Base-by-base conservation (phyloP, 2,888 invertebrate genomes). In the Odiellus spinosus region DNA sequence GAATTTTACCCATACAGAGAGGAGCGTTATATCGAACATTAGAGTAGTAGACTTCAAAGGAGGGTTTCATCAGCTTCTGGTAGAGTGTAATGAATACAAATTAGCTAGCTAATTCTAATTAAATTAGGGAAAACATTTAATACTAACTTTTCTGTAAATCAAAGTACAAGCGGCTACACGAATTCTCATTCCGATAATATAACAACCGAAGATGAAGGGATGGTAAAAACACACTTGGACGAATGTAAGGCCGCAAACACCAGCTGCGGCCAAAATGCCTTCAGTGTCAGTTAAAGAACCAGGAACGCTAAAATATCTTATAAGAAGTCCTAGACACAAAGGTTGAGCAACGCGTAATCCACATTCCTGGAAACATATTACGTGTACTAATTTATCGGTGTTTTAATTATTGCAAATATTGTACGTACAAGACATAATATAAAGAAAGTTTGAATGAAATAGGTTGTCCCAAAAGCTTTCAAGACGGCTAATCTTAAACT, bases 131-230 rank as follows among this genome's bases (percentile, higher is more conserved):
- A n/a, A n/a, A n/a, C n/a, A n/a, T n/a, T n/a, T n/a, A n/a, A n/a
- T n/a, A 12, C 36, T 21, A 18, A 54, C 48, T 76, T 88, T 88
- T 62, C 84, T 74, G 62, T 85, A 87, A 48, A 90, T 76, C 19
- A 90, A 69, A 0, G 83, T 78, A 59, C 85, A 83, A 59, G 80
- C 78, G 0, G 83, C 82, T 1, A 87, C 75, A 11, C 87, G 70
- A 61, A 85, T 73, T 65, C 81, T 77, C 83, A 86, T 82, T 40
- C 87, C 70, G 65, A 82, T 73, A 58, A 82, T 79, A 45, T 81
- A 71, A 14, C 82, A 75, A 15, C 77, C 78, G 72, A 88, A 77
- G 77, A 88, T 85, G 62, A 83, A 86, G 0, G 85, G 84, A 67
- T 95, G 95, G 53, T 82, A 77, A n/a, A 81, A 70, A 56, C 85